phyloP scores from a whole-genome alignment of 1,140 invertebrate genomes.

The Lepidurus packardi region DNA sequence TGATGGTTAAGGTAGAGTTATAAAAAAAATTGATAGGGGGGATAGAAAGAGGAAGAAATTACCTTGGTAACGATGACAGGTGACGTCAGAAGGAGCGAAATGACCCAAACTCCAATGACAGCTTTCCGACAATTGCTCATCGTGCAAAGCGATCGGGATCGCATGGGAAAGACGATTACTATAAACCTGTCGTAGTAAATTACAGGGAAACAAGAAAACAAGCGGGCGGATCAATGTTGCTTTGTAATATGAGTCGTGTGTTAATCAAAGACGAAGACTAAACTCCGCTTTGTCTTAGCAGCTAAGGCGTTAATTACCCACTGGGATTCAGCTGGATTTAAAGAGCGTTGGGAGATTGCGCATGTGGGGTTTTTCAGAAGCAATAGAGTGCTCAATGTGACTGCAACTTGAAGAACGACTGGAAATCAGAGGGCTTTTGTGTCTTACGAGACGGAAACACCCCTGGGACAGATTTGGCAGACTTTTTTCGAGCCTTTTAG shows the following conservation, averaged over 20 bases:
- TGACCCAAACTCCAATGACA: slow-evolving; percentile 46
- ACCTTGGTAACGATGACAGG: slow-evolving; percentile 46
- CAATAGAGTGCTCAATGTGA: background rate
- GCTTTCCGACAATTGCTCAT: slow-evolving; percentile 47
- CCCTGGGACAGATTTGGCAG: background rate
- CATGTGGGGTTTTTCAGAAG: background rate
- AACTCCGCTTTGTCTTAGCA: background rate
- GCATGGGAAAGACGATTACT: slow-evolving; percentile 51
- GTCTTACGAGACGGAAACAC: background rate
- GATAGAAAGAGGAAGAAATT: slow-evolving; percentile 34
- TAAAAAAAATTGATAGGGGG: background rate
- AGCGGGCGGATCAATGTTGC: background rate
- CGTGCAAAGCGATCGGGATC: slow-evolving; percentile 47
- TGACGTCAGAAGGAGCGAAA: slow-evolving; percentile 43
- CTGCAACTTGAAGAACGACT: background rate
- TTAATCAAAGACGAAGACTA: too few relatives aligned
- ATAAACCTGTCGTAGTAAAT: slow-evolving; percentile 44
- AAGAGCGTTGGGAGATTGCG: background rate
- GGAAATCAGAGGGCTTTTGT: background rate
- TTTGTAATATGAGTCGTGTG: background rate
- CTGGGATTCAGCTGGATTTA: background rate
- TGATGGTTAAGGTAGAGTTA: background rate
- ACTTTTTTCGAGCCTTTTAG: background rate
- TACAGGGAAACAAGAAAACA: slow-evolving; percentile 19
- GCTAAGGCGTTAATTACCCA: background rate